Evolutionary conservation across 2,797 vertebrate species (phyloP), one percentile per base, ranked within the genome.

Genomic region (Rhinophrynus dorsalis): DNA sequence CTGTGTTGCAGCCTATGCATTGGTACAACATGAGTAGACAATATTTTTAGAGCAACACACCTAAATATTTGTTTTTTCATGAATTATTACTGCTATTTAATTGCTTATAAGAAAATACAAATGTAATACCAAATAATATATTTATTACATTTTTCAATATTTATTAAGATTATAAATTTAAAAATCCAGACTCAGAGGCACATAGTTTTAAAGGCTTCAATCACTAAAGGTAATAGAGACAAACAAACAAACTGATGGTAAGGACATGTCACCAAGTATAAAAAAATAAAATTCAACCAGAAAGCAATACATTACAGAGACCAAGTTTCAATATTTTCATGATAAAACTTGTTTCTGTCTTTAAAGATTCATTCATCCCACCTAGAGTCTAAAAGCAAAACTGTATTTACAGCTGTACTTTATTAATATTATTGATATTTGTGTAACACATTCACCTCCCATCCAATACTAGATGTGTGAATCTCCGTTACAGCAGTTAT

Each of bases 121-220:
- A 44, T 5, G 85, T 82, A 74, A 74, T 84, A 77, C 80, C 84
- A 84, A 63, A 69, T 74, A 82, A 84, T 82, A 84, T 44, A 44
- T 44, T 44, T 44, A 7, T 24, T 64, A 38, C n/a, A 58, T 85
- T 86, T 91, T 90, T 87, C 80, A 87, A 69, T 78, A 82, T 90
- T 91, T 91, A 90, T 92, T 90, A 85, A 83, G 85, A 82, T 85
- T 85, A 89, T 81, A 86, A 85, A 88, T 90, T 86, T 88, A 88
- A 85, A 90, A 90, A 89, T 82, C 81, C 83, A 81, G 84, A 90
- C 80, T 86, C 76, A 81, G 88, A 91, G 87, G 86, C 89, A 92
- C 88, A 82, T 88, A 84, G 82, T 87, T 87, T 83, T 81, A 85
- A 88, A 90, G 84, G 87, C 87, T 78, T 83, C 61, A 84, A 80